These are phyloP conservation scores for Notospermus geniculatus DNA, from an alignment of 1,140 invertebrate species.

Conservation along the genomic window DNA sequence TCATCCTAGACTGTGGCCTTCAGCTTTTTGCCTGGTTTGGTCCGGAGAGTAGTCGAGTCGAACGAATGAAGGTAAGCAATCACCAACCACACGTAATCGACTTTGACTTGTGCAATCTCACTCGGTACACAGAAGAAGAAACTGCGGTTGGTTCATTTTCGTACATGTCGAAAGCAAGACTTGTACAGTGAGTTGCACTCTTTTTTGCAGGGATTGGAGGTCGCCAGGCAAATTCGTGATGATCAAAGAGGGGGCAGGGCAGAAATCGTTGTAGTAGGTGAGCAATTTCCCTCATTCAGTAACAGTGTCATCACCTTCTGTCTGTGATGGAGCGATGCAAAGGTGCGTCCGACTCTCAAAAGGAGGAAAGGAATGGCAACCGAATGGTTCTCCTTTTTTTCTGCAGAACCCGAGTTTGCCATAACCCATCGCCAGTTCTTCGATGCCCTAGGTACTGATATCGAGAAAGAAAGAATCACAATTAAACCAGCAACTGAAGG, in stretches of 20 bases:
- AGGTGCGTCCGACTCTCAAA: no score
- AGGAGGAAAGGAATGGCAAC: no score
- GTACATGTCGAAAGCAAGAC: neutral
- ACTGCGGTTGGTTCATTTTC: neutral
- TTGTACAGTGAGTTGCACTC: neutral
- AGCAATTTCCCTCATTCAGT: no score
- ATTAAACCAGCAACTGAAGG: constrained; percentile 30
- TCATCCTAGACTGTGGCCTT: constrained; percentile 77
- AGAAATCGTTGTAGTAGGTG: constrained; percentile 71
- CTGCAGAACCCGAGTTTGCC: neutral
- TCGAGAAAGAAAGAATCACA: constrained; percentile 2
- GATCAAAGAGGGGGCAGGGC: constrained; percentile 79
- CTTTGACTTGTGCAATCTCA: no score
- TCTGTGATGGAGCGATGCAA: no score
- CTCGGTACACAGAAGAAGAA: no score
- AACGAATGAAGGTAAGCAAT: constrained; percentile 53
- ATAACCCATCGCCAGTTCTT: constrained; percentile 33
- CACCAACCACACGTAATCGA: no score
- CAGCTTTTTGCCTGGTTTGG: constrained; percentile 75
- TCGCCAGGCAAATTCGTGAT: constrained; percentile 79
- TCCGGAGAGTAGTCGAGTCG: constrained; percentile 52
- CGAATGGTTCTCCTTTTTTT: constrained; percentile 15
- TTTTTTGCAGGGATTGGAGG: constrained; percentile 39
- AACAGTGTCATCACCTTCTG: no score
- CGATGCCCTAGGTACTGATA: constrained; percentile 34